These are phyloP conservation scores for Danionella dracula DNA, from an alignment of 2,797 vertebrate species.

Conservation along the genomic window DNA sequence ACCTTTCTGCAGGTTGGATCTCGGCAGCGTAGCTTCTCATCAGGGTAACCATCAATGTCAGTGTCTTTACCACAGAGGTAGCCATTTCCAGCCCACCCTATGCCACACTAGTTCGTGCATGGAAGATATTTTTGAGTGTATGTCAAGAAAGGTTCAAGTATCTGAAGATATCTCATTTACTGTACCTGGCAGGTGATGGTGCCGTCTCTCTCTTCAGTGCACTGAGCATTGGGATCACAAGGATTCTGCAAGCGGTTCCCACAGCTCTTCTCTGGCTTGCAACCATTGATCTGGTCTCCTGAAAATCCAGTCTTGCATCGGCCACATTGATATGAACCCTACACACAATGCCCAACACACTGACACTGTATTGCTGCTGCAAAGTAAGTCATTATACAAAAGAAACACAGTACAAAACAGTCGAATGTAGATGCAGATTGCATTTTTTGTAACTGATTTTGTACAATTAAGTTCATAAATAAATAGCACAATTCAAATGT, in stretches of 20 bases:
- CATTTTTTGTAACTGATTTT: too few relatives aligned
- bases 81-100: slow-evolving; percentile 98
- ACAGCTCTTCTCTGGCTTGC: slow-evolving; percentile 83
- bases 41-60: slow-evolving; percentile 96
- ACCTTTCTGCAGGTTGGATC: slow-evolving; percentile 87
- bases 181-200: slow-evolving; percentile 80
- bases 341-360: neutral
- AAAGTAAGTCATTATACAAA: too few relatives aligned
- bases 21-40: slow-evolving; percentile 87
- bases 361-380: neutral
- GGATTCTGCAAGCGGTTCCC: slow-evolving; percentile 84
- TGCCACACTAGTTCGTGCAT: slow-evolving; percentile 77
- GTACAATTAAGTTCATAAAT: too few relatives aligned
- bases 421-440: too few relatives aligned
- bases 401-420: too few relatives aligned
- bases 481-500: too few relatives aligned
- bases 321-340: slow-evolving; percentile 93
- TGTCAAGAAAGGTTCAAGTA: too few relatives aligned
- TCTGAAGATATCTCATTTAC: too few relatives aligned
- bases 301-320: slow-evolving; percentile 84
- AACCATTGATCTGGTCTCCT: slow-evolving; percentile 87
- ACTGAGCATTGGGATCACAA: slow-evolving; percentile 83
- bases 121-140: too few relatives aligned
- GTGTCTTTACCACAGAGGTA: slow-evolving; percentile 91
- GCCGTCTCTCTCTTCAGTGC: slow-evolving; percentile 78